These are phyloP conservation scores for Ataeniobius toweri DNA, from an alignment of 2,797 vertebrate species.

Conservation along the genomic window DNA sequence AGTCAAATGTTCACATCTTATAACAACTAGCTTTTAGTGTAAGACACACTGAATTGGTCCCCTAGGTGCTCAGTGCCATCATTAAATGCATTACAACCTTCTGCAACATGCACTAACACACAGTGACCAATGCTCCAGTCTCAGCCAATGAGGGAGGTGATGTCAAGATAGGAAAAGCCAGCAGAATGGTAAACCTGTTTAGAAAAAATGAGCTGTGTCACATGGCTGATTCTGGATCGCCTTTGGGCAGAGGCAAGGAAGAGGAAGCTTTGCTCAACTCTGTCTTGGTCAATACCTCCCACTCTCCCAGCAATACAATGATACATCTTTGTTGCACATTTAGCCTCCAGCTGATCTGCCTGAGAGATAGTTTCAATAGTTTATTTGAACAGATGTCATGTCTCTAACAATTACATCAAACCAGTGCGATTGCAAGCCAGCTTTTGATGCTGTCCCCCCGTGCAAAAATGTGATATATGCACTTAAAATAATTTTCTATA, in stretches of 20 bases:
- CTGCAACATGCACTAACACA: slow-evolving; percentile 34
- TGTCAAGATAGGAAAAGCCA: slow-evolving; percentile 45
- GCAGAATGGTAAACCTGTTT: slow-evolving; percentile 51
- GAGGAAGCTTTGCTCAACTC: slow-evolving; percentile 48
- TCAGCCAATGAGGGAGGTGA: slow-evolving; percentile 45
- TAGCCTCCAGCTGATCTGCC: slow-evolving; percentile 49
- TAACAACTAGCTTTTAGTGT: slow-evolving; percentile 22
- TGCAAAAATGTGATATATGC: neutral
- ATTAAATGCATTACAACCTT: slow-evolving; percentile 43
- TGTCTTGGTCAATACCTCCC: slow-evolving; percentile 55
- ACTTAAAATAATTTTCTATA: neutral
- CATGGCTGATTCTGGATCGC: slow-evolving; percentile 44
- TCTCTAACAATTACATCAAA: slow-evolving; percentile 13
- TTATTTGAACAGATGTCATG: slow-evolving; percentile 34
- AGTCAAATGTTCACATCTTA: slow-evolving; percentile 23
- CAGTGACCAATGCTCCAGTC: slow-evolving; percentile 32
- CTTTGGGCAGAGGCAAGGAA: slow-evolving; percentile 42
- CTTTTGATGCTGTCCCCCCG: neutral
- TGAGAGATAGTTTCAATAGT: slow-evolving; percentile 37
- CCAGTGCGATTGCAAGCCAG: slow-evolving; percentile 4
- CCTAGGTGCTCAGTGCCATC: slow-evolving; percentile 37
- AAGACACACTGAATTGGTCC: slow-evolving; percentile 23
- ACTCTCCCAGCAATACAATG: slow-evolving; percentile 48
- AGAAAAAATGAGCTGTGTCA: slow-evolving; percentile 48
- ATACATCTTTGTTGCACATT: slow-evolving; percentile 45